These are phyloP conservation scores for Lydus trimaculatus DNA, from an alignment of 2,888 invertebrate species.

Conservation along the genomic window DNA sequence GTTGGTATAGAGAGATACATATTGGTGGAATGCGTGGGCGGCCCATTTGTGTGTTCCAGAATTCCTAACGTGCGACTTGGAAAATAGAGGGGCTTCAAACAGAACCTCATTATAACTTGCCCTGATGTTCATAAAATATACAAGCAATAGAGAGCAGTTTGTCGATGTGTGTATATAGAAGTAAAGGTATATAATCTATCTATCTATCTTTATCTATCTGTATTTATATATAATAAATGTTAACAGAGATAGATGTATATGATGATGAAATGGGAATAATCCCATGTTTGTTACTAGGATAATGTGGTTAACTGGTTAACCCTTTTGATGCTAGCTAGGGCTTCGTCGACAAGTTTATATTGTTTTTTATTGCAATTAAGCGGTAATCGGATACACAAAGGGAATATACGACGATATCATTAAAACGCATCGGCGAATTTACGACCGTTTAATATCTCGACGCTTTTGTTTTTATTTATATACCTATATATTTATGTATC, in stretches of 20 bases:
- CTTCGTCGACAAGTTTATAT: slow-evolving; percentile 39
- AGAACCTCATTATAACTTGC: slow-evolving; percentile 62
- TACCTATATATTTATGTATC: neutral
- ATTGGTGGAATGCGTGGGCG: slow-evolving; percentile 25
- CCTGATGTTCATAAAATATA: slow-evolving; percentile 63
- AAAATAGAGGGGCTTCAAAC: slow-evolving; percentile 54
- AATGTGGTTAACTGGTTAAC: slow-evolving; percentile 57
- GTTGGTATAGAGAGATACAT: neutral
- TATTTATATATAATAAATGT: neutral
- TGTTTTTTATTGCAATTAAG: slow-evolving; percentile 52
- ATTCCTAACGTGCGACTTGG: neutral
- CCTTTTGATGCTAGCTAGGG: slow-evolving; percentile 39
- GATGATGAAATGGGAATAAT: slow-evolving; percentile 44
- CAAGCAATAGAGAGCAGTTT: slow-evolving; percentile 46
- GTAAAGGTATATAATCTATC: slow-evolving; percentile 2
- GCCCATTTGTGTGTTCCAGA: slow-evolving; percentile 35
- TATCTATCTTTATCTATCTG: neutral
- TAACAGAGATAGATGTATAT: neutral
- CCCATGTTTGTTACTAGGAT: slow-evolving; percentile 52
- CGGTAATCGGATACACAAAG: slow-evolving; percentile 53
- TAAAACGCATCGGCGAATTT: slow-evolving; percentile 49
- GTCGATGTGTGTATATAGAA: neutral
- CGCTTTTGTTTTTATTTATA: slow-evolving; percentile 6
- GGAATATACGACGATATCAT: slow-evolving; percentile 45
- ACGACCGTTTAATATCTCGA: slow-evolving; percentile 42